Evolutionary conservation across 2,113 vertebrate species (phyloP), one percentile per base, ranked within the genome.

Genomic region (Coreoperca whiteheadi): DNA sequence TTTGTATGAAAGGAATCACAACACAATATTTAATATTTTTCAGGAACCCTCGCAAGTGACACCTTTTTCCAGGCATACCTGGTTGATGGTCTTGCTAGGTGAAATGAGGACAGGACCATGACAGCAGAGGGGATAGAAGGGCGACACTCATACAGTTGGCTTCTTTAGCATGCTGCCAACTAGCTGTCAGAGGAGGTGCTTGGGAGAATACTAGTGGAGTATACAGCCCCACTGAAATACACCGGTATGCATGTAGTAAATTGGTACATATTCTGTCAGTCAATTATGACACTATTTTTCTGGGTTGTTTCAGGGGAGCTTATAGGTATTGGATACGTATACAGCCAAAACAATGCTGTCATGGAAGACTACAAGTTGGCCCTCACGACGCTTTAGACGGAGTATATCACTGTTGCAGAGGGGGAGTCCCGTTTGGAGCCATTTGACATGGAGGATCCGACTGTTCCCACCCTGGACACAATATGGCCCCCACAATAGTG

Each of bases 11-110:
- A 5, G 12, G 0, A 65, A 3, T 41, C 37, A 41, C 11, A 15
- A 15, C 25, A 11, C 21, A 25, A 41, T n/a, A 65, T n/a, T 41
- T 15, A 7, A 65, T n/a, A n/a, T 65, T 65, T 65, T 64, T 37
- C 37, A 65, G 21, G 37, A 41, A 65, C 63, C 63, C 63, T 65
- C 6, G 23, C 37, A 41, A 65, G 63, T 65, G 37, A 41, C 61
- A 39, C 34, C 1, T 14, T 41, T 41, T 65, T 65, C 23, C 37
- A 65, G 37, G 63, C 63, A 1, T 3, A 64, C 14, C 37, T 39
- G 11, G 37, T 65, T 7, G 61, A n/a, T 41, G 61, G 61, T 23
- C 21, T 64, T n/a, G 10, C 12, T 23, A 64, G 37, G 12, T n/a
- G 21, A 12, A 41, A 65, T 65, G 23, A 65, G 21, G 63, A 65